Evolutionary conservation across 1,140 invertebrate species (phyloP).

Genomic region (Piezodorus guildinii): DNA sequence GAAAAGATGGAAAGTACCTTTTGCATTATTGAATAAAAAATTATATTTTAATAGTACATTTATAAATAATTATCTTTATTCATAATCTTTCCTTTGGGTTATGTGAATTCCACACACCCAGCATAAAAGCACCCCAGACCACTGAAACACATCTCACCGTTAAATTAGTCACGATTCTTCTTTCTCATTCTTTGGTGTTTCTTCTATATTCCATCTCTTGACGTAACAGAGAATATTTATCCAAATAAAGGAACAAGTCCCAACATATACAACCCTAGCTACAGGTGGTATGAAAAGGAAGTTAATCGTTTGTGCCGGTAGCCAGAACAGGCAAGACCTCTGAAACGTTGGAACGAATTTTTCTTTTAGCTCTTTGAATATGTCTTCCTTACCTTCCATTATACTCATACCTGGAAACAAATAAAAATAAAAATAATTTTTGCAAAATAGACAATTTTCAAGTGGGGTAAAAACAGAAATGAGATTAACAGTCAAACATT

Average conservation of each 20-base stretch:
- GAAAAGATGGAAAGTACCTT: no score
- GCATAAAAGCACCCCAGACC: no score
- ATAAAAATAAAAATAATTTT: no score
- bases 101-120: no score
- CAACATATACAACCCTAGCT: conserved; percentile 42
- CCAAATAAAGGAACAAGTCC: conserved; percentile 39
- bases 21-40: no score
- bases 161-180: background rate
- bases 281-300: conserved; percentile 38
- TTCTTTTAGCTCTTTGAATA: conserved; percentile 28
- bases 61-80: no score
- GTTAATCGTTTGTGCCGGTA: conserved; percentile 40
- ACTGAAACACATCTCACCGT: no score
- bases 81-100: no score
- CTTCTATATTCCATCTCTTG: conserved; percentile 32
- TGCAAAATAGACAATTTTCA: no score
- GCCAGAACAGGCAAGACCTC: conserved; percentile 39
- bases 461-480: no score
- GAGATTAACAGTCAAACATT: no score
- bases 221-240: conserved; percentile 42
- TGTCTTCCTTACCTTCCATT: conserved; percentile 30
- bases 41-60: no score
- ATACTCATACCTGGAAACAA: conserved; percentile 29
- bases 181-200: background rate
- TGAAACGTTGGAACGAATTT: conserved; percentile 32